These are phyloP conservation scores for Plagodis dolabraria DNA, from an alignment of 2,888 invertebrate genomes.

Conservation along the genomic window DNA sequence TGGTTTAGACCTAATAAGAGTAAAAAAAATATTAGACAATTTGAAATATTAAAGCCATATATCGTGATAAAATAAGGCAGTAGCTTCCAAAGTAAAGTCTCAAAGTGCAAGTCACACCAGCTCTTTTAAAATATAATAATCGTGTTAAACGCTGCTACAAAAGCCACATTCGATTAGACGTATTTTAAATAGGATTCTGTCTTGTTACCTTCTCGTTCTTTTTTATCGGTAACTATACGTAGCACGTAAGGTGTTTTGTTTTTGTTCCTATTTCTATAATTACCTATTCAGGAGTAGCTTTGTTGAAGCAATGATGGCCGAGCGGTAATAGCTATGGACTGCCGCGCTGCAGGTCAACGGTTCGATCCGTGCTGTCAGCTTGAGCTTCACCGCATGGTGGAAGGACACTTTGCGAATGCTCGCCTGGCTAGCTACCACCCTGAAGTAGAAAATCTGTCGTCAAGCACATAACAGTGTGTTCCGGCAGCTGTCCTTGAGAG, in stretches of 20 bases:
- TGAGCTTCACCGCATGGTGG: too few species aligned
- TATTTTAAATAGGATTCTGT: slow-evolving; percentile 78
- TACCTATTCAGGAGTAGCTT: neutral
- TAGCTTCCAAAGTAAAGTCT: slow-evolving; percentile 45
- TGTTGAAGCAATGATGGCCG: too few species aligned
- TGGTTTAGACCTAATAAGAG: too few species aligned
- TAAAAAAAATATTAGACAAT: too few species aligned
- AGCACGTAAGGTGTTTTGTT: slow-evolving; percentile 27
- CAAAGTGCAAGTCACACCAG: slow-evolving; percentile 80
- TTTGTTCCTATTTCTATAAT: slow-evolving; percentile 12
- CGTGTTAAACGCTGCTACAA: slow-evolving; percentile 82
- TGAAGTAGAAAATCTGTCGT: too few species aligned
- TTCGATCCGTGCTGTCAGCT: too few species aligned
- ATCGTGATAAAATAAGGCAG: slow-evolving; percentile 2
- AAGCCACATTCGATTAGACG: slow-evolving; percentile 80
- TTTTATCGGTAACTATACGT: slow-evolving; percentile 34
- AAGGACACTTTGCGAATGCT: too few species aligned
- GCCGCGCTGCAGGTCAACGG: too few species aligned
- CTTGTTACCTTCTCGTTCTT: slow-evolving; percentile 74
- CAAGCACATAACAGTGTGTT: too few species aligned
- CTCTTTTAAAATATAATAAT: slow-evolving; percentile 84
- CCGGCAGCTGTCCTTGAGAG: too few species aligned
- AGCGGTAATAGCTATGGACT: too few species aligned
- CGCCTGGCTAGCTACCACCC: too few species aligned
- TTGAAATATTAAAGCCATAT: neutral